phyloP scores from a whole-genome alignment of 2,113 vertebrate genomes.

The Grammomys dolichurus region DNA sequence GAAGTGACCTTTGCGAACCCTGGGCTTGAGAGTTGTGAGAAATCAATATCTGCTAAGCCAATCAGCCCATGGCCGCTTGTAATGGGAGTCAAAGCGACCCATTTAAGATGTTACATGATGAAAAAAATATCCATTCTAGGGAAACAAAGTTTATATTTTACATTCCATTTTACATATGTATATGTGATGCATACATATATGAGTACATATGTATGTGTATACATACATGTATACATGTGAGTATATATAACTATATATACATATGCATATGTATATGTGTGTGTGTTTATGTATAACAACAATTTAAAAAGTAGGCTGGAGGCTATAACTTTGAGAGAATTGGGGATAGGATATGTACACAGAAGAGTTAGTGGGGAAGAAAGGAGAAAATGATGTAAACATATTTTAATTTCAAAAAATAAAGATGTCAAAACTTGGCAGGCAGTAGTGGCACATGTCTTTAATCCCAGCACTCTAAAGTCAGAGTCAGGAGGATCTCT shows the following conservation, averaged over 20 bases:
- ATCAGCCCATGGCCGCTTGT: background rate
- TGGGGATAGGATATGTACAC: background rate
- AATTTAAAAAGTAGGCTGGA: background rate
- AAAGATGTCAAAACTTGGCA: background rate
- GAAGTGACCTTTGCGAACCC: background rate
- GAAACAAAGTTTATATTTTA: slow-evolving; percentile 8
- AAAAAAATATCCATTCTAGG: background rate
- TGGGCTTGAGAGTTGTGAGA: background rate
- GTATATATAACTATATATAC: background rate
- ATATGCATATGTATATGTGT: too few species aligned
- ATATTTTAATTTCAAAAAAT: background rate
- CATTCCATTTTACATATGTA: too few species aligned
- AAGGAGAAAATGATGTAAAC: background rate
- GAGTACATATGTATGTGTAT: too few species aligned
- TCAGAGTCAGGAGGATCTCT: too few species aligned
- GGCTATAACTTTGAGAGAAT: background rate
- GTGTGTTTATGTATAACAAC: background rate
- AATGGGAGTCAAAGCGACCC: background rate
- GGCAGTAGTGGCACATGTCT: too few species aligned
- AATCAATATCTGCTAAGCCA: background rate
- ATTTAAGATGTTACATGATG: background rate
- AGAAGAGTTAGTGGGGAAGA: background rate
- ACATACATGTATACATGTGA: too few species aligned
- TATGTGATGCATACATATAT: too few species aligned
- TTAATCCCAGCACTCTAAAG: too few species aligned